Evolutionary conservation across 2,888 invertebrate genomes (phyloP).

Genomic region (Leptinotarsa rubiginosa): DNA sequence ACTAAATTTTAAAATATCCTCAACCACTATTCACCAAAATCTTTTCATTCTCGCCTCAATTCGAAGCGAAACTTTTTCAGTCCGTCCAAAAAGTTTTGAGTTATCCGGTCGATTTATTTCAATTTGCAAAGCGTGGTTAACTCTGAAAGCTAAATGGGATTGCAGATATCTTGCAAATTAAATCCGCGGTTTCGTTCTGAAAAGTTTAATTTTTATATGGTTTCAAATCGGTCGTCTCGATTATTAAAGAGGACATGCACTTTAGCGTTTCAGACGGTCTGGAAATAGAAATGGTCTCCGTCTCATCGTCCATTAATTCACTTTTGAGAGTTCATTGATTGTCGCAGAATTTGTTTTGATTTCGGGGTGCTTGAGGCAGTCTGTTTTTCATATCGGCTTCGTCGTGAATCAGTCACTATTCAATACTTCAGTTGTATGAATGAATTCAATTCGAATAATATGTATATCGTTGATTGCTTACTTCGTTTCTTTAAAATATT

Average conservation of each 20-base stretch:
- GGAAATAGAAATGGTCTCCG: neutral
- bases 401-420: no score
- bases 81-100: conserved; percentile 31
- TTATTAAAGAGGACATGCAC: conserved; percentile 41
- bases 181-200: conserved; percentile 38
- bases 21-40: neutral
- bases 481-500: no score
- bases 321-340: neutral
- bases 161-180: conserved; percentile 49
- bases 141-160: conserved; percentile 48
- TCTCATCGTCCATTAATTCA: neutral
- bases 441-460: no score
- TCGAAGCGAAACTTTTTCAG: neutral
- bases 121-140: conserved; percentile 46
- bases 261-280: conserved; percentile 30
- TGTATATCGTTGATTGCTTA: no score
- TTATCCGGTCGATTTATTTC: conserved; percentile 49
- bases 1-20: neutral
- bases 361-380: no score
- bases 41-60: neutral
- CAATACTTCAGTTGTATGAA: no score
- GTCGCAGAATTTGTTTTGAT: neutral
- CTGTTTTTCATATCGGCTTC: neutral
- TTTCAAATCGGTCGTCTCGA: conserved; percentile 32
- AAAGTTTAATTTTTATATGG: conserved; percentile 47